A percentile compares a stretch with the other conserved stretches of the same genome.
These are phyloP conservation scores for Coracopsis vasa DNA, from an alignment of 2,113 vertebrate genomes.

Conservation along the genomic window DNA sequence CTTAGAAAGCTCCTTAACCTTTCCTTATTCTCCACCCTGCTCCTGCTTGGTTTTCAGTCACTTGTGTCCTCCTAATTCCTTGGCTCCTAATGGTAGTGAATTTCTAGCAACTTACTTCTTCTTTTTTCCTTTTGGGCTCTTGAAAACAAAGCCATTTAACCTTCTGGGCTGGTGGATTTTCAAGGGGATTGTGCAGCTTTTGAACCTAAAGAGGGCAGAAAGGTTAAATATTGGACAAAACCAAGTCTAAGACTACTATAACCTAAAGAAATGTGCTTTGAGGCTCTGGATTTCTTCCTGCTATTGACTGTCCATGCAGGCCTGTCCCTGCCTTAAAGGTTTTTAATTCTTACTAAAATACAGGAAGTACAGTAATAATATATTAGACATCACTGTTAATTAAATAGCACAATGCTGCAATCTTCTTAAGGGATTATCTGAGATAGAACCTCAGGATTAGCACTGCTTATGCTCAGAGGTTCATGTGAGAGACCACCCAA, in stretches of 20 bases:
- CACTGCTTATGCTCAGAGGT: background rate
- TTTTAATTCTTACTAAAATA: background rate
- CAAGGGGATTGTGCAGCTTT: background rate
- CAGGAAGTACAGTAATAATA: background rate
- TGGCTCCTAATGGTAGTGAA: background rate
- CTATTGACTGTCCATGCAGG: background rate
- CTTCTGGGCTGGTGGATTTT: background rate
- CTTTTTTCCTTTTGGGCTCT: background rate
- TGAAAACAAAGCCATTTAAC: background rate
- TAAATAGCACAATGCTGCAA: constrained; percentile 2
- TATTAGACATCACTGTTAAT: background rate
- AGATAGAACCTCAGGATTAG: background rate
- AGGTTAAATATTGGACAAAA: background rate
- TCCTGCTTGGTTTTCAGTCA: background rate
- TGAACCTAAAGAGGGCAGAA: background rate
- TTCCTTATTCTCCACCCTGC: background rate
- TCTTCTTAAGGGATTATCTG: constrained; percentile 10
- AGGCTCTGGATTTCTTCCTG: background rate
- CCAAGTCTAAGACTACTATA: background rate
- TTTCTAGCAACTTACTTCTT: background rate
- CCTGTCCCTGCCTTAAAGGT: background rate
- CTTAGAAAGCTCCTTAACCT: background rate
- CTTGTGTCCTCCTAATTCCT: background rate
- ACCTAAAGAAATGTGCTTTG: background rate
- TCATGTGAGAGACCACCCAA: background rate